Conservation (phyloP, 2,797 vertebrate genomes). For the Ispidina picta region DNA sequence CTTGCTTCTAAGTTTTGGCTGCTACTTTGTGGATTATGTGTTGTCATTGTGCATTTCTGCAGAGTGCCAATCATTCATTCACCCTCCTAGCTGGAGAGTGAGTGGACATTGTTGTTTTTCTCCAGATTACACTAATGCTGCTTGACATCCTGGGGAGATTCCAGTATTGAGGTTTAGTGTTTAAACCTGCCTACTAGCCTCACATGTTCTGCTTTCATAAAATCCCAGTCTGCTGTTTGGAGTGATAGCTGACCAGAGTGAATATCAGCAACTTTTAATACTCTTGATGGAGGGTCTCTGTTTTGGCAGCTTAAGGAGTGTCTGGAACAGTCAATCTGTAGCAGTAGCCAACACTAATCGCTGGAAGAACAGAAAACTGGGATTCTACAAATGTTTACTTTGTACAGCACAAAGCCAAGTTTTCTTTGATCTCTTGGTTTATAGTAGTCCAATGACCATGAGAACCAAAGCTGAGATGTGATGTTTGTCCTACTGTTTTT, state of each 20-base stretch:
- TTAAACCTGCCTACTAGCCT: not conserved
- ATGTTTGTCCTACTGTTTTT: not conserved
- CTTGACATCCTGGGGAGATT: not conserved
- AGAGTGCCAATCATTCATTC: not conserved
- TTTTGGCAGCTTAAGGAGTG: not conserved
- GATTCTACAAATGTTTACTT: not conserved
- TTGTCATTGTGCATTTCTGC: not conserved
- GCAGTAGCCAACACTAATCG: not conserved
- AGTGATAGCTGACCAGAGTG: not conserved
- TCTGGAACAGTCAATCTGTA: not conserved
- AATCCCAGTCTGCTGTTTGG: not conserved
- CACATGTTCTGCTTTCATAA: not conserved
- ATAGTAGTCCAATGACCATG: not conserved
- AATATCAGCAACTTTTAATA: not conserved
- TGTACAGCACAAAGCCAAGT: not conserved
- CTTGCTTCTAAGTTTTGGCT: not conserved
- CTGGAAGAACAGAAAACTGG: not conserved
- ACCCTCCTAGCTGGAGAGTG: not conserved
- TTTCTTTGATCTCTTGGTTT: not conserved
- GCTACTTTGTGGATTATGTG: fast-evolving
- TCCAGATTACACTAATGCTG: not conserved
- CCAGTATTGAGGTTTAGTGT: not conserved
- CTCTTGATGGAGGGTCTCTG: not conserved
- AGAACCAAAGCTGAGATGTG: not conserved
- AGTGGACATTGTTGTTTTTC: not conserved